Conservation (phyloP, 2,113 vertebrate genomes). For the Aspiorhynchus laticeps region DNA sequence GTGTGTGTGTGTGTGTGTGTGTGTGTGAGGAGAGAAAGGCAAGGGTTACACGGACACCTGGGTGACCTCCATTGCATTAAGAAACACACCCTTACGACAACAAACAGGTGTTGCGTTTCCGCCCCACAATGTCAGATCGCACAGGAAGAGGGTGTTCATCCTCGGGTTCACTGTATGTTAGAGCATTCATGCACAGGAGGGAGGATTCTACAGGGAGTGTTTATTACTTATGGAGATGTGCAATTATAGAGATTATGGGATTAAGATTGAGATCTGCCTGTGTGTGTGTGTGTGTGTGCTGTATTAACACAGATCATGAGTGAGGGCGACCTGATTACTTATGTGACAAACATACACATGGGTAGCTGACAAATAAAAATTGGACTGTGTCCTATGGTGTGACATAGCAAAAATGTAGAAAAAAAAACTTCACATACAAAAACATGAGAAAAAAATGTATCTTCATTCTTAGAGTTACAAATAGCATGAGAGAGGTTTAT, state of each 20-base stretch:
- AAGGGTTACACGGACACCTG: background rate
- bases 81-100: slow-evolving; percentile 49
- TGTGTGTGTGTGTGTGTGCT: background rate
- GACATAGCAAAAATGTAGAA: too few species aligned
- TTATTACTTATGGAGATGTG: slow-evolving; percentile 3
- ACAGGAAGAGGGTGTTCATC: background rate
- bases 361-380: too few species aligned
- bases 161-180: background rate
- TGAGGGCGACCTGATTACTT: background rate
- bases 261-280: background rate
- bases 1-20: background rate
- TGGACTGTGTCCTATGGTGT: too few species aligned
- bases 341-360: background rate
- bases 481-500: too few species aligned
- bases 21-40: background rate
- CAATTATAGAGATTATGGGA: slow-evolving; percentile 32
- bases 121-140: background rate
- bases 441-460: too few species aligned
- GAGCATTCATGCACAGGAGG: background rate
- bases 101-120: slow-evolving; percentile 51
- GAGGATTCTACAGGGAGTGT: background rate
- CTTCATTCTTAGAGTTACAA: too few species aligned
- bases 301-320: background rate
- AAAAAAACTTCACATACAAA: too few species aligned
- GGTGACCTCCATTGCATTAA: slow-evolving; percentile 4